Conservation (phyloP, 30 jellyfish, hydroid and myxozoan genomes). For the Haliclystus octoradiatus region DNA sequence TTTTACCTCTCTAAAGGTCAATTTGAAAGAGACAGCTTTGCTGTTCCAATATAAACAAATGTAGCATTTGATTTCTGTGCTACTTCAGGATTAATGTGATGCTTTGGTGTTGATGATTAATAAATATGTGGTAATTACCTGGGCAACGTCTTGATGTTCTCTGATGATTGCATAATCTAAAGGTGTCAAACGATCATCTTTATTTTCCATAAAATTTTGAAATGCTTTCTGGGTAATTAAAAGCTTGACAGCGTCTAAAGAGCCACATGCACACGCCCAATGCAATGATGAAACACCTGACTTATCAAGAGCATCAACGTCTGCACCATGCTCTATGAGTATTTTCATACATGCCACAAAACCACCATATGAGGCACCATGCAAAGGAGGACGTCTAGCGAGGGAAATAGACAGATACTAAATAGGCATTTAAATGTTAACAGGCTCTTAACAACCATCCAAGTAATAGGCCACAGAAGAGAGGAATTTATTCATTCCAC, state of each 20-base stretch:
- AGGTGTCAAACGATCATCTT: conserved; percentile 75
- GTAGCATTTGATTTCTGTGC: too few species aligned
- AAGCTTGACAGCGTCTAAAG: conserved; percentile 88
- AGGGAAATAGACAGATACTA: not conserved
- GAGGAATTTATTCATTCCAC: too few species aligned
- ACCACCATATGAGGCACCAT: conserved; percentile 95
- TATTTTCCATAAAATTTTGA: conserved; percentile 62
- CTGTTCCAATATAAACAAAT: too few species aligned
- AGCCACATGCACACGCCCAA: conserved; percentile 98
- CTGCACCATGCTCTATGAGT: conserved; percentile 77
- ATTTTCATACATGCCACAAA: conserved; percentile 81
- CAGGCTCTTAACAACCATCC: too few species aligned
- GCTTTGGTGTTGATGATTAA: too few species aligned
- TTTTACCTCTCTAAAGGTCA: too few species aligned
- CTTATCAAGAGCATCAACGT: conserved; percentile 78
- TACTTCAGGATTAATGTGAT: too few species aligned
- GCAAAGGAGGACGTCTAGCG: conserved; percentile 84
- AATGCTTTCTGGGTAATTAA: conserved; percentile 60
- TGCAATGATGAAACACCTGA: conserved; percentile 83
- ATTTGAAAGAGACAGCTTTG: too few species aligned
- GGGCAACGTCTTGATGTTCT: conserved; percentile 93
- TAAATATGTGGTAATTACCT: too few species aligned
- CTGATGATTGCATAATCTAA: conserved; percentile 77
- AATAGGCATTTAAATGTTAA: not conserved
- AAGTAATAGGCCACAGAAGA: too few species aligned